These are phyloP conservation scores for Machimus atricapillus DNA, from an alignment of 2,888 invertebrate species.

Conservation along the genomic window DNA sequence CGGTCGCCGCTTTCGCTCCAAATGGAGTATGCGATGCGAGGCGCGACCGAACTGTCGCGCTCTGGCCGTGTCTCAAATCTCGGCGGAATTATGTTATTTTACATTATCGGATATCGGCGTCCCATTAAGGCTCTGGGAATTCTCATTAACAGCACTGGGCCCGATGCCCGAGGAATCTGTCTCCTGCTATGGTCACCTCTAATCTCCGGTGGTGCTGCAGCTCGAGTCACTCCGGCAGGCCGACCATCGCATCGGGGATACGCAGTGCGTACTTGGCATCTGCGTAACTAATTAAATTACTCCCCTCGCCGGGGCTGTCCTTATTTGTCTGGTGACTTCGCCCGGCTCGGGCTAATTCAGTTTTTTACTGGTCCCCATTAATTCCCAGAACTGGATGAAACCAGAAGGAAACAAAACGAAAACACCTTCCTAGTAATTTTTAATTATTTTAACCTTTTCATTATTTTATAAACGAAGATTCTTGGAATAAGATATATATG, in stretches of 20 bases:
- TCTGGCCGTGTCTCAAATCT: slow-evolving; percentile 11
- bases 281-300: slow-evolving; percentile 37
- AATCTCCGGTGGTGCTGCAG: slow-evolving; percentile 19
- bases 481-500: neutral
- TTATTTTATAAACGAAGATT: neutral
- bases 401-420: neutral
- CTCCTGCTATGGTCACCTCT: slow-evolving; percentile 27
- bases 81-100: slow-evolving; percentile 25
- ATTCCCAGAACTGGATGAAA: neutral
- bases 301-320: neutral
- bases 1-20: neutral
- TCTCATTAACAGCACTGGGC: slow-evolving; percentile 24
- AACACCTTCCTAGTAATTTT: neutral
- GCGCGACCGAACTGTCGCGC: neutral
- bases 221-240: neutral
- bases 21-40: neutral
- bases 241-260: neutral
- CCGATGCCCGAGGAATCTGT: neutral
- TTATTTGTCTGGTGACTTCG: slow-evolving; percentile 13
- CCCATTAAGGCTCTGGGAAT: slow-evolving; percentile 27
- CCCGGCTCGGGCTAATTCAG: neutral
- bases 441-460: neutral
- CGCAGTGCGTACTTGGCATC: neutral
- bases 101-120: slow-evolving; percentile 20
- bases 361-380: neutral